Base-by-base conservation (phyloP, 2,797 vertebrate genomes). In the Bucorvus abyssinicus region DNA sequence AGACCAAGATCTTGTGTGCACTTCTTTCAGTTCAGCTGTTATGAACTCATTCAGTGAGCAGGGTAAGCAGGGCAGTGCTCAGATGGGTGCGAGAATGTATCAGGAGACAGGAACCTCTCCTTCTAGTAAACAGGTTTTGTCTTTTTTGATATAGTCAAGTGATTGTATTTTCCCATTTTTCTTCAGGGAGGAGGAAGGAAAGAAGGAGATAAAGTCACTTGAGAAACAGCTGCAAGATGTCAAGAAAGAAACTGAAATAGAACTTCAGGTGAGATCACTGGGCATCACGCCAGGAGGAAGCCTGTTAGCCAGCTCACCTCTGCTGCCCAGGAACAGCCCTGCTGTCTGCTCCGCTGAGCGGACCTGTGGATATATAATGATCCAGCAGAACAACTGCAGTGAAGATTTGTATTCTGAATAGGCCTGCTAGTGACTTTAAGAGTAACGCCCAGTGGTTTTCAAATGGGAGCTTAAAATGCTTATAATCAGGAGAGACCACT, bases 151-250 rank as follows among this genome's bases (percentile, higher is more conserved):
- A n/a, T 11, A 76, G 34, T 67, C 27, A 91, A 75, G 21, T 69
- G 9, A 79, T 60, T 55, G 52, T 71, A 23, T 87, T 89, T 90
- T 59, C 59, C 50, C 23, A 47, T 78, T 78, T 91, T 96, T 74
- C 82, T 95, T 65, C 85, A 98, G 98, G 96, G 98, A 98, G 61
- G 98, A 98, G 94, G 95, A 97, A 79, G 97, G 97, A 90, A 96
- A 97, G 68, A 95, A 95, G 68, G 97, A 97, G 94, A 97, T 97
- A 76, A 97, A 96, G 93, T 75, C 64, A 80, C 95, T 99, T 38
- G 93, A 97, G 90, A 98, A 97, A 95, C 97, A 98, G 83, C 55
- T 98, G 56, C 70, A 97, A 34, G 97, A 98, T 69, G 89, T 98
- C 91, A 97, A 95, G 93, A 98, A 96, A 91, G 97, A 98, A 91